Conservation (phyloP, 2,113 vertebrate species). For the Coptodon bakossiorum region DNA sequence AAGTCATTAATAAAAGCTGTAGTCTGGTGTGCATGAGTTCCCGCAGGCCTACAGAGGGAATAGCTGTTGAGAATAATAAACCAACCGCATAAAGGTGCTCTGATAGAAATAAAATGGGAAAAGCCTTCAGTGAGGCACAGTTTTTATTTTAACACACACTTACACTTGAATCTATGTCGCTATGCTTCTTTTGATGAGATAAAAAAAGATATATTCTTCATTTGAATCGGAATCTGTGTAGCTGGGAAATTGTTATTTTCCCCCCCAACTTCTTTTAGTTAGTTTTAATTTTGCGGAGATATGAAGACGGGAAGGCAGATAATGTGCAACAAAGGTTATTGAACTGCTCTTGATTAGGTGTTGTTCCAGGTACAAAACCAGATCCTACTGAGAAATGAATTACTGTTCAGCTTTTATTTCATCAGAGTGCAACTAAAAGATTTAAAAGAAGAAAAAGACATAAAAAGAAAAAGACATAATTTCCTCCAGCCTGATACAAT, state of each 20-base stretch:
- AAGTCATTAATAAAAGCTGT: background rate
- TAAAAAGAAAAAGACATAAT: background rate
- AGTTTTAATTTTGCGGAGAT: conserved; percentile 1
- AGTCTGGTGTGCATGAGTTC: background rate
- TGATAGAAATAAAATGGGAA: background rate
- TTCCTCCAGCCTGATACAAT: background rate
- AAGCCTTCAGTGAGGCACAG: background rate
- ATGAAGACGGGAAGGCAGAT: background rate
- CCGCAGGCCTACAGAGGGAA: background rate
- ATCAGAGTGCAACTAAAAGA: conserved; percentile 22
- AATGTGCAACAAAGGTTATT: conserved; percentile 12
- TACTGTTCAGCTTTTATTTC: conserved; percentile 35
- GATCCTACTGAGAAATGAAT: conserved; percentile 17
- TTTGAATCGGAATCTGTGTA: background rate
- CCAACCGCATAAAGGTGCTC: background rate
- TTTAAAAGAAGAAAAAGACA: background rate
- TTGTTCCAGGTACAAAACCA: conserved; percentile 7
- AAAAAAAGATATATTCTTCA: background rate
- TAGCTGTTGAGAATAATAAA: background rate
- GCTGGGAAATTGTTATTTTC: background rate
- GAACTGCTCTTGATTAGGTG: background rate
- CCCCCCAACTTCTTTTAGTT: background rate
- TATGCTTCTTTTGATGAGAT: background rate
- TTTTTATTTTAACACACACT: background rate
- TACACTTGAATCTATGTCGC: background rate